Evolutionary conservation across 1,140 invertebrate species (phyloP).

Genomic region (Drosophila trapezifrons): DNA sequence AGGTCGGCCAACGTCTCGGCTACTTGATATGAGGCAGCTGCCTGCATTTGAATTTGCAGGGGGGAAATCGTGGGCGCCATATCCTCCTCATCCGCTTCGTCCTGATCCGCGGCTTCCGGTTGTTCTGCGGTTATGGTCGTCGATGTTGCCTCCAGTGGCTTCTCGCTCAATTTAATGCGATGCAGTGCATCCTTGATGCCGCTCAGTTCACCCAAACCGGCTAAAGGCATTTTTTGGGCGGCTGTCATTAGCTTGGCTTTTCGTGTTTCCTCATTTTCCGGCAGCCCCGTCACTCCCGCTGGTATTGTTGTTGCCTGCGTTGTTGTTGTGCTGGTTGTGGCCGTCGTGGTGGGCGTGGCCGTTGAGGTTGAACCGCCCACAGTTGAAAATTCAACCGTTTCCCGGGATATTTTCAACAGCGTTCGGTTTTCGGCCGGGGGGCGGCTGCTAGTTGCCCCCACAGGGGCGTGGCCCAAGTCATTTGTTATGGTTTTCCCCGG

Average conservation of each 20-base stretch:
- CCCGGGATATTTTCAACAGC: conserved; percentile 24
- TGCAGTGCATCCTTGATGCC: conserved; percentile 59
- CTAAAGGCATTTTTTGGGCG: conserved; percentile 32
- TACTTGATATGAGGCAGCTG: conserved; percentile 70
- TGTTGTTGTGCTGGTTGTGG: conserved; percentile 68
- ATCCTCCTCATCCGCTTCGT: conserved; percentile 11
- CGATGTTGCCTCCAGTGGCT: conserved; percentile 13
- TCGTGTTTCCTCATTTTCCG: conserved; percentile 17
- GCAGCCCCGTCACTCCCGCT: not conserved
- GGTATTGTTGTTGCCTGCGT: conserved; percentile 39
- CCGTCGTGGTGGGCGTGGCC: conserved; percentile 73
- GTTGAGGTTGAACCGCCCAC: conserved; percentile 62
- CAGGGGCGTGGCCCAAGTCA: conserved; percentile 57
- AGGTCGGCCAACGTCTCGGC: conserved; percentile 72
- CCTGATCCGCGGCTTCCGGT: conserved; percentile 18
- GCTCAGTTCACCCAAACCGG: conserved; percentile 32
- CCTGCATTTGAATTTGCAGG: conserved; percentile 71
- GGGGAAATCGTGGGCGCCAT: conserved; percentile 19
- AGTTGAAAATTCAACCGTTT: conserved; percentile 23
- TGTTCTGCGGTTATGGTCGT: conserved; percentile 7
- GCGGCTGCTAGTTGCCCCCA: conserved; percentile 25
- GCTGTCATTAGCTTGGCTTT: conserved; percentile 55
- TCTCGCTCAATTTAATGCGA: conserved; percentile 60
- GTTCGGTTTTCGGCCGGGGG: conserved; percentile 37
- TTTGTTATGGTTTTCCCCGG: conserved; percentile 54